Percentiles rank a stretch among this genome's conserved stretches.
Conservation (phyloP, 2,113 vertebrate genomes). For the Malurus cyaneus region DNA sequence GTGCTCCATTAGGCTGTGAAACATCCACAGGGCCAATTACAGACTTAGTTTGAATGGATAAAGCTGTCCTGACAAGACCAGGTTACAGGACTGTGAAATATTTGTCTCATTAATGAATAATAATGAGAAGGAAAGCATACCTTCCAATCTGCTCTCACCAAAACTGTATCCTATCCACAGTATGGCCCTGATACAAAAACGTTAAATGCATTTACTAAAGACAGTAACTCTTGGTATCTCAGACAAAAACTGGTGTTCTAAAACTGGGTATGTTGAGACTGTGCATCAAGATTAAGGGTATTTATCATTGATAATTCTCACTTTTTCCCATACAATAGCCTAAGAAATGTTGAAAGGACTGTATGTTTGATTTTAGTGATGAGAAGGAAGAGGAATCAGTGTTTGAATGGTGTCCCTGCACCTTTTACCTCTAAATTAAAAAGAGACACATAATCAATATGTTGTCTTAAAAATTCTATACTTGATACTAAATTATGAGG, state of each 20-base stretch:
- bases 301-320: neutral
- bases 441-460: neutral
- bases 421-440: neutral
- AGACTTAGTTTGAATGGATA: neutral
- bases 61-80: neutral
- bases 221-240: neutral
- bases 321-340: neutral
- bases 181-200: neutral
- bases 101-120: neutral
- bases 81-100: neutral
- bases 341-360: neutral
- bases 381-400: neutral
- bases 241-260: neutral
- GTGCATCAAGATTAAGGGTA: neutral
- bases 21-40: accelerated
- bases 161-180: neutral
- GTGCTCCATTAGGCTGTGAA: neutral
- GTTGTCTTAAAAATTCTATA: neutral
- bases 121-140: neutral
- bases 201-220: neutral
- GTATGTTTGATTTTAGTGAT: neutral
- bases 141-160: neutral
- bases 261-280: neutral
- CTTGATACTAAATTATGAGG: neutral
- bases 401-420: neutral